Evolutionary conservation across 2,113 vertebrate species (phyloP), one percentile per base, ranked within the genome.

Genomic region (Malaclemys terrapin): DNA sequence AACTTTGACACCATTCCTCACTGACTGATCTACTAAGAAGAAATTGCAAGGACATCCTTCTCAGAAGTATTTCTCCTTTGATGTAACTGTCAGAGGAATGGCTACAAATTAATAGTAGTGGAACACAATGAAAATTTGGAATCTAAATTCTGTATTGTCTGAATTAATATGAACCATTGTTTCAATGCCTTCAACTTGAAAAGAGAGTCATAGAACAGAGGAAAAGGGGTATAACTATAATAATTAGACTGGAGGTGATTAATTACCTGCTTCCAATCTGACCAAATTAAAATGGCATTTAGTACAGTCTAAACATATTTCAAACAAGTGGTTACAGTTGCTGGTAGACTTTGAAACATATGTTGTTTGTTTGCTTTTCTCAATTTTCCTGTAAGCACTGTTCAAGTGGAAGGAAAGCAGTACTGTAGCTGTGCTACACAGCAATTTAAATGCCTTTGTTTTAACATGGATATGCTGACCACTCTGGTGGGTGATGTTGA

Each of bases 1-100:
- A 85, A 4, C 62, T 94, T 95, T 97, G 94, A 93, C 87, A 81
- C 87, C 42, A 78, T 95, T 95, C 85, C 42, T 92, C 57, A 14
- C 47, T 76, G 65, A 85, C 24, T 93, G 80, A 17, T 85, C 0
- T 52, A 29, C 76, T 82, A 50, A 88, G 91, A 52, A 85, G 78
- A 52, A 93, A 83, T n/a, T 31, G 50, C 31, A 87, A 10, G 2
- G 91, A 89, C 84, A 27, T 89, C 69, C 82, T 93, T 49, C 49
- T 49, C 49, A 49, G 14, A 50, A 50, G 13, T 50, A 50, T 50
- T 50, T 50, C 50, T 50, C 50, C 50, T 50, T 50, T 14, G 50
- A 50, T 50, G 50, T 42, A 57, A 49, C 69, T 87, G 86, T 94
- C 81, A 91, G 10, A 72, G 89, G 83, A 79, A 45, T 1, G 81